Evolutionary conservation across 2,888 invertebrate genomes (phyloP).

Genomic region (Torymus texanus): DNA sequence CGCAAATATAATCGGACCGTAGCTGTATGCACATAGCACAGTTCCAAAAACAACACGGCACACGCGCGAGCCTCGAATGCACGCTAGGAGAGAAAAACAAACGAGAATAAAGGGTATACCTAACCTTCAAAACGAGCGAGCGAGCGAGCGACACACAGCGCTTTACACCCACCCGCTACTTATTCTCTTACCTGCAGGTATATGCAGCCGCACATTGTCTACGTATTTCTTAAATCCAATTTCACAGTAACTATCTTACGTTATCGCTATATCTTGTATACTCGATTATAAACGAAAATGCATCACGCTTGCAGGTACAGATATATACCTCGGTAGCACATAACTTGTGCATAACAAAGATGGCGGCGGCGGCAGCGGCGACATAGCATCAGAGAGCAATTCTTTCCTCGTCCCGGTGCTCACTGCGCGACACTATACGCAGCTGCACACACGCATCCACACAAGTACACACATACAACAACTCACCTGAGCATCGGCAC

Average conservation of each 20-base stretch:
- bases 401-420: neutral
- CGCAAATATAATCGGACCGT: too few species aligned
- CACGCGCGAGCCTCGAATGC: neutral
- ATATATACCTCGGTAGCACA: neutral
- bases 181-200: too few species aligned
- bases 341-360: conserved; percentile 37
- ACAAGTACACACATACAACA: neutral
- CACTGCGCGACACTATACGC: conserved; percentile 37
- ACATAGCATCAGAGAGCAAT: too few species aligned
- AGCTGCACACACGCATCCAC: conserved; percentile 1
- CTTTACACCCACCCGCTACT: too few species aligned
- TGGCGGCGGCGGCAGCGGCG: conserved; percentile 38
- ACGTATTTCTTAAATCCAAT: too few species aligned
- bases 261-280: too few species aligned
- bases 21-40: too few species aligned
- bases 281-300: too few species aligned
- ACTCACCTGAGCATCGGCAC: conserved; percentile 46
- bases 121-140: conserved; percentile 31
- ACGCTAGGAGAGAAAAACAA: conserved; percentile 29
- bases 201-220: too few species aligned
- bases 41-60: neutral
- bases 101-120: conserved; percentile 24
- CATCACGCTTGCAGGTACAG: too few species aligned
- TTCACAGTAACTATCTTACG: too few species aligned
- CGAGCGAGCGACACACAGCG: neutral